Evolutionary conservation across 2,888 invertebrate genomes (phyloP), one percentile per base, ranked within the genome.

Genomic region (Andrena chrysosceles): DNA sequence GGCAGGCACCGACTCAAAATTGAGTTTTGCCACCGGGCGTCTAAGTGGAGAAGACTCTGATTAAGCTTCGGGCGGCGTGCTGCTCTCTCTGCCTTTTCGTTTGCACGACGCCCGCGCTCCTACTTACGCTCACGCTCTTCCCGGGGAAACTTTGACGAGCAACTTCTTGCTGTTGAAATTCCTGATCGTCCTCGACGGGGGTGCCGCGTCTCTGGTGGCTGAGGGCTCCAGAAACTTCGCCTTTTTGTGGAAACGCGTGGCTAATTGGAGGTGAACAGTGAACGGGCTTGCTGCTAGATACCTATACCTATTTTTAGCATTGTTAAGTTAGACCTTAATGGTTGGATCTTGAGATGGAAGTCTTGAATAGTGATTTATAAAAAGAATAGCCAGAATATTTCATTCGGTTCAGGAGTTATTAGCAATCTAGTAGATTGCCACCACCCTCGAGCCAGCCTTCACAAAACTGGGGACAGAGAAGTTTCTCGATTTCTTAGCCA

Each of bases 11-110:
- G 87, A 85, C 89, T 93, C 93, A 92, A 93, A 94, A 94, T 94
- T 93, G 93, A 93, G 93, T 94, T 94, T 93, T 91, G 90, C 91
- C 85, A 83, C 88, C 77, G 84, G 89, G 87, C 84, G 88, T 87
- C 91, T 92, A 92, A 93, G 92, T 92, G 91, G 87, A 90, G 91
- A 89, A 92, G 91, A 92, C 92, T 91, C 92, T 93, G 93, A 93
- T 93, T 93, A 93, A 93, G 91, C 90, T 79, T 89, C 85, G 82
- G 87, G 76, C 81, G 85, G 4, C 88, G 81, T 16, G 42, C 42
- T 16, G 89, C 87, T 89, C 89, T 89, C 90, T 90, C 89, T 86
- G 88, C 86, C 91, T 91, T 92, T 91, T 91, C 91, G 88, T 87
- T 85, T 82, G 56, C 56, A 4, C 56, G 23, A 23, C 56, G 81